Evolutionary conservation across 2,888 invertebrate genomes (phyloP), one percentile per base, ranked within the genome.

Genomic region (Sphaerophoria taeniata): DNA sequence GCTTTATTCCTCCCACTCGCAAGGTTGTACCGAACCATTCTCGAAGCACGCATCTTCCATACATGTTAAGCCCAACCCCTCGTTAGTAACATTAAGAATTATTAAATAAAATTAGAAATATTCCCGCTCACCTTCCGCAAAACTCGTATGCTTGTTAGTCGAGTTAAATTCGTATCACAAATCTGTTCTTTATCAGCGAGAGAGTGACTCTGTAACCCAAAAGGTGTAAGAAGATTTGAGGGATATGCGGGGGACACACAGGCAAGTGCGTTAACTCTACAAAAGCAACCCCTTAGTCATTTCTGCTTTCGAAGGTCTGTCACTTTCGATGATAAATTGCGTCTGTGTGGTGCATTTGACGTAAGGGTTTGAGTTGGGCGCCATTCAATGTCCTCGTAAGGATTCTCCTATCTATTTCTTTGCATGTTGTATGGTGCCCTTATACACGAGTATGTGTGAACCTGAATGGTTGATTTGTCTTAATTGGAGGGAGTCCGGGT

Each of bases 261-360:
- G 67, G 75, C 69, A 72, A 79, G 79, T 75, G 79, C 71, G 79
- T 79, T 79, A 84, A 75, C 76, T 79, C 79, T 67, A 65, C 49
- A 72, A 79, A 24, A 69, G 72, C 67, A 70, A 73, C 80, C 85
- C 80, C 80, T 80, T 85, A 77, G 76, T 73, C 76, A 76, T 72
- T 77, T 58, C 80, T 16, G 69, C 69, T 58, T 73, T 65, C 67
- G 49, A 61, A 78, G 65, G 51, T 67, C 84, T 85, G 81, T 85
- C 85, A 81, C 53, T 81, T 81, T 77, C 47, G 73, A 85, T 85
- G 85, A 85, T 85, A 81, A 85, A 85, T 85, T 85, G 77, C 67
- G 55, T 77, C 69, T 70, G 76, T 77, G 72, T 58, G 80, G 76
- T 85, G 85, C 85, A 81, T 76, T 63, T 80, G 85, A 85, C 85